Evolutionary conservation across 30 jellyfish, hydroid and myxozoan species (phyloP).

Genomic region (Hydra vulgaris): DNA sequence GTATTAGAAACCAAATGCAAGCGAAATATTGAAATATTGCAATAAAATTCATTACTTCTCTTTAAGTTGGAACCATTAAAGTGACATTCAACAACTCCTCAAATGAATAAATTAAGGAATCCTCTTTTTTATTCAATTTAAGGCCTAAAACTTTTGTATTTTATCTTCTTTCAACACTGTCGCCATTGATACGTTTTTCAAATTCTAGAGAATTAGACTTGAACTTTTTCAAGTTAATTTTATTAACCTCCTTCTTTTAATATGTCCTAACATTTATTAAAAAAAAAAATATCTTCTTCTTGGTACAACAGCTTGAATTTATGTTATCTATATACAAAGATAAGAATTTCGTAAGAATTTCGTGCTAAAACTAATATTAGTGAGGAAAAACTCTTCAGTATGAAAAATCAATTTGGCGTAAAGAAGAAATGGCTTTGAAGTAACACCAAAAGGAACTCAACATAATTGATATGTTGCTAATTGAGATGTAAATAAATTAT

Average conservation of each 20-base stretch:
- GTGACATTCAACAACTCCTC: neutral
- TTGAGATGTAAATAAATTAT: too few relatives aligned
- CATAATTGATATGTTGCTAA: too few relatives aligned
- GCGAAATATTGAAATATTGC: neutral
- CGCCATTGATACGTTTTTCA: neutral
- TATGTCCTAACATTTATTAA: neutral
- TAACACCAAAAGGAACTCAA: neutral
- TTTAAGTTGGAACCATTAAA: neutral
- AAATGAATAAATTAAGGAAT: neutral
- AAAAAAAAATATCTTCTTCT: neutral
- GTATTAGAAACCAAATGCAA: neutral
- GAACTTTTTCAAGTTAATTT: conserved; percentile 1
- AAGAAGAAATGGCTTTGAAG: too few relatives aligned
- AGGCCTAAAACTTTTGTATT: neutral
- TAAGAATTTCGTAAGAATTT: neutral
- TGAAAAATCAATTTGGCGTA: neutral
- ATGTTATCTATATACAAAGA: neutral
- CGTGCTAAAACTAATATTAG: neutral
- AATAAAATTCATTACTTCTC: neutral
- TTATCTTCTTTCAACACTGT: neutral
- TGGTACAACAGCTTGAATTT: neutral
- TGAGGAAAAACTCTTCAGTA: neutral
- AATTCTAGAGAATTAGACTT: neutral
- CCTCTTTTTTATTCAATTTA: neutral
- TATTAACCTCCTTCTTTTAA: too few relatives aligned